These are phyloP conservation scores for Anguilla anguilla DNA, from an alignment of 2,797 vertebrate species.

Conservation along the genomic window DNA sequence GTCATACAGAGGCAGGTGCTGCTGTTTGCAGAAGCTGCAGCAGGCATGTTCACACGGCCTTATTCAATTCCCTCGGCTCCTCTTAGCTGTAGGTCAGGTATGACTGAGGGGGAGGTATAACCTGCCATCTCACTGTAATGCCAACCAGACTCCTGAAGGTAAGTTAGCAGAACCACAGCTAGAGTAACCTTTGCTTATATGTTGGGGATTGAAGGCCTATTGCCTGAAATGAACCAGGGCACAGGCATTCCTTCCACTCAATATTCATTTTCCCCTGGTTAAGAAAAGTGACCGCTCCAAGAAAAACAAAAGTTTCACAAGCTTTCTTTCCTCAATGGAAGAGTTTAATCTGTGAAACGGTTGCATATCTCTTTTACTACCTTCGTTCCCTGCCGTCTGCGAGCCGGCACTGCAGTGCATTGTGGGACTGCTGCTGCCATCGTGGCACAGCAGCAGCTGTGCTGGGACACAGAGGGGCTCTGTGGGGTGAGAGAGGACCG, in stretches of 20 bases:
- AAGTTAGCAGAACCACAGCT: not conserved
- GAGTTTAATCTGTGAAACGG: not conserved
- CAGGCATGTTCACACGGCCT: not conserved
- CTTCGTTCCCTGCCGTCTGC: not conserved
- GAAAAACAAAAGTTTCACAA: not conserved
- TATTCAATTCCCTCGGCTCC: not conserved
- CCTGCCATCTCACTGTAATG: not conserved
- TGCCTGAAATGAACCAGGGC: not conserved
- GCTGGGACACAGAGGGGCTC: conserved; percentile 13
- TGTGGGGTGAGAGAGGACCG: conserved; percentile 15
- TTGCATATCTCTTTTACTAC: not conserved
- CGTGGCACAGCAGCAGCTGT: not conserved
- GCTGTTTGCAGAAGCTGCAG: not conserved
- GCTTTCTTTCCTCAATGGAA: not conserved
- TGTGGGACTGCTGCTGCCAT: not conserved
- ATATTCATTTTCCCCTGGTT: not conserved
- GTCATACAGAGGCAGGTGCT: not conserved
- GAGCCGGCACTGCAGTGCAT: not conserved
- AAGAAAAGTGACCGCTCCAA: not conserved
- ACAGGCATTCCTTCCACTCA: not conserved
- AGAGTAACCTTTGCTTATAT: not conserved
- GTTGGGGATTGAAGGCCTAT: not conserved
- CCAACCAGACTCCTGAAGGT: not conserved
- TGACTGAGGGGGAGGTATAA: not conserved
- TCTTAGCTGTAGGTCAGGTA: not conserved